These are phyloP conservation scores for Coecobrya sp. DNA, from an alignment of 2,888 invertebrate species.

Conservation along the genomic window DNA sequence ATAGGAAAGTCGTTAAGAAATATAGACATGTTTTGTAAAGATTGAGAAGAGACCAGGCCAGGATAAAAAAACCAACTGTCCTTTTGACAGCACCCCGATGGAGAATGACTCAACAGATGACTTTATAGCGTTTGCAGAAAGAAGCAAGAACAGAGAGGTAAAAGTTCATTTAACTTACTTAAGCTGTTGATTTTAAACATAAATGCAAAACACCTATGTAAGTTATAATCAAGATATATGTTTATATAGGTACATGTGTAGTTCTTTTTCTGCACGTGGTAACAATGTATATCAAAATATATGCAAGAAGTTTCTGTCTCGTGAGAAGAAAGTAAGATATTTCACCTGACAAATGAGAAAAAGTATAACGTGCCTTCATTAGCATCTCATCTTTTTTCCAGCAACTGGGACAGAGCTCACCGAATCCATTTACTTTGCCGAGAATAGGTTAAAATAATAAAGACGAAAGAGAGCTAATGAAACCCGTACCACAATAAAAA, in stretches of 20 bases:
- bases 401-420: neutral
- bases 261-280: neutral
- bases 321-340: neutral
- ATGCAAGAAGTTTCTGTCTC: neutral
- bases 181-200: neutral
- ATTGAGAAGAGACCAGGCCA: neutral
- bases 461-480: no score
- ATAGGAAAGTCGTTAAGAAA: neutral
- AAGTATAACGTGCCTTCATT: neutral
- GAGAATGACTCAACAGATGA: constrained; percentile 49
- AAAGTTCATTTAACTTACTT: neutral
- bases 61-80: neutral
- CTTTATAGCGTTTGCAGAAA: neutral
- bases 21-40: neutral
- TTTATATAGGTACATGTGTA: neutral
- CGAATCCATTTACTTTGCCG: neutral
- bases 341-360: neutral
- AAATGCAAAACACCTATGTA: neutral
- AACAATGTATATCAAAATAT: neutral
- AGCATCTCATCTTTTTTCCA: neutral
- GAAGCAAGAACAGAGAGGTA: neutral
- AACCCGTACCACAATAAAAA: no score
- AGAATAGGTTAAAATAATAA: neutral
- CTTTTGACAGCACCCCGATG: neutral
- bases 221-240: neutral